Evolutionary conservation across 2,797 vertebrate species (phyloP).

Genomic region (Eupleurogrammus muticus): DNA sequence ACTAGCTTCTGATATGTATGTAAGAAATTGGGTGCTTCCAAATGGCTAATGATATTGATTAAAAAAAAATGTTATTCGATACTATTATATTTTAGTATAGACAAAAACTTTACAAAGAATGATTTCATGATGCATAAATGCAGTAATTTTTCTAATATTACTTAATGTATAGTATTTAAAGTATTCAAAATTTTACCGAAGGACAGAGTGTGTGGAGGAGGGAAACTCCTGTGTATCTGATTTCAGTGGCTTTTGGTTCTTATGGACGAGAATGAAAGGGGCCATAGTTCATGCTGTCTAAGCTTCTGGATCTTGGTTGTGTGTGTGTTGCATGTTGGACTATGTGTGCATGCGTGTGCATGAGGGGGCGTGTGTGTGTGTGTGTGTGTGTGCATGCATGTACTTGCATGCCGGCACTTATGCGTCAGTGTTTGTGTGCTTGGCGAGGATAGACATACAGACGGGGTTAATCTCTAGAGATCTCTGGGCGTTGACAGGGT

Average conservation of each 20-base stretch:
- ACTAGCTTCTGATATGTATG: not conserved
- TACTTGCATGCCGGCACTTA: conserved; percentile 27
- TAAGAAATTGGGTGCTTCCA: not conserved
- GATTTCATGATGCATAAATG: not conserved
- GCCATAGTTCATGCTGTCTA: conserved; percentile 32
- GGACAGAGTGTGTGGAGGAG: not conserved
- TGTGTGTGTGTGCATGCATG: conserved; percentile 20
- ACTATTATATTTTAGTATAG: not conserved
- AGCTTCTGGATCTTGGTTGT: conserved; percentile 42
- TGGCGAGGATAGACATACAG: conserved; percentile 73
- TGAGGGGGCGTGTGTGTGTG: not conserved
- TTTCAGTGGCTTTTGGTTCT: conserved; percentile 23
- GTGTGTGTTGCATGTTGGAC: conserved; percentile 12
- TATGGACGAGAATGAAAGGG: conserved; percentile 12
- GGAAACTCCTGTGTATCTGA: not conserved
- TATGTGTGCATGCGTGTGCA: not conserved
- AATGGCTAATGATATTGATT: not conserved
- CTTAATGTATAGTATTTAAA: not conserved
- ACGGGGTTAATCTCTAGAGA: conserved; percentile 84
- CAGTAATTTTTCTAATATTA: not conserved
- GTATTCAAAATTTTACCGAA: not conserved
- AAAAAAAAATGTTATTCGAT: not conserved
- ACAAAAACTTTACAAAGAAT: not conserved
- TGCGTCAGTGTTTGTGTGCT: conserved; percentile 57
- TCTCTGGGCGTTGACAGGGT: conserved; percentile 85